A percentile compares a stretch with the other conserved stretches of the same genome.
These are phyloP conservation scores for Palythoa caribaeorum DNA, from an alignment of 92 coral and sea anemone genomes.

Conservation along the genomic window DNA sequence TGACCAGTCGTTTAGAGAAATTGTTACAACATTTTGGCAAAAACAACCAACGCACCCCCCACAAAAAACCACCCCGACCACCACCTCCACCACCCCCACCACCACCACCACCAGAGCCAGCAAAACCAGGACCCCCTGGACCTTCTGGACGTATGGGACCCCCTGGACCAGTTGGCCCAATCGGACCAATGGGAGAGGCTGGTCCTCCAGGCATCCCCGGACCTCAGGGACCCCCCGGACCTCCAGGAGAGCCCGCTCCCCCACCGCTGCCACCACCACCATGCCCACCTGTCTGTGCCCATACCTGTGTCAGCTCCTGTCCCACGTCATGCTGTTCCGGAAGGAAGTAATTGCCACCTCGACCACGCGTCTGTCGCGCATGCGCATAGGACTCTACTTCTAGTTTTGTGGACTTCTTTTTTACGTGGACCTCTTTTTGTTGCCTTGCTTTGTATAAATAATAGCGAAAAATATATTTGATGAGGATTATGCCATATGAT, in stretches of 20 bases:
- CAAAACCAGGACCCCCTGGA: slow-evolving; percentile 99
- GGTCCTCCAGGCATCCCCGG: slow-evolving; percentile 99
- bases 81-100: slow-evolving; percentile 99
- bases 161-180: slow-evolving; percentile 99
- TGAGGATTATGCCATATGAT: slow-evolving; percentile 11
- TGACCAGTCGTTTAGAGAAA: too few species aligned
- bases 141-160: slow-evolving; percentile 99
- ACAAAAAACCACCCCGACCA: too few species aligned
- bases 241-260: slow-evolving; percentile 99
- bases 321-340: slow-evolving; percentile 92
- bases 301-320: slow-evolving; percentile 95
- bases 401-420: slow-evolving; percentile 72
- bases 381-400: slow-evolving; percentile 33
- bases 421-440: slow-evolving; percentile 77
- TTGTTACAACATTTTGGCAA: too few species aligned
- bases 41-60: too few species aligned
- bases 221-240: slow-evolving; percentile 98
- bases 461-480: slow-evolving; percentile 48
- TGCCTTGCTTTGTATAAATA: slow-evolving; percentile 80
- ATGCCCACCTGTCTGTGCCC: slow-evolving; percentile 99
- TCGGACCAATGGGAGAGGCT: slow-evolving; percentile 99
- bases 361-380: slow-evolving; percentile 59
- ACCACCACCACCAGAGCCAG: slow-evolving; percentile 99
- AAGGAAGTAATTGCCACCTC: slow-evolving; percentile 86
- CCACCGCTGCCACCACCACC: slow-evolving; percentile 99